phyloP scores from a whole-genome alignment of 2,888 invertebrate species.

The Muscina levida region DNA sequence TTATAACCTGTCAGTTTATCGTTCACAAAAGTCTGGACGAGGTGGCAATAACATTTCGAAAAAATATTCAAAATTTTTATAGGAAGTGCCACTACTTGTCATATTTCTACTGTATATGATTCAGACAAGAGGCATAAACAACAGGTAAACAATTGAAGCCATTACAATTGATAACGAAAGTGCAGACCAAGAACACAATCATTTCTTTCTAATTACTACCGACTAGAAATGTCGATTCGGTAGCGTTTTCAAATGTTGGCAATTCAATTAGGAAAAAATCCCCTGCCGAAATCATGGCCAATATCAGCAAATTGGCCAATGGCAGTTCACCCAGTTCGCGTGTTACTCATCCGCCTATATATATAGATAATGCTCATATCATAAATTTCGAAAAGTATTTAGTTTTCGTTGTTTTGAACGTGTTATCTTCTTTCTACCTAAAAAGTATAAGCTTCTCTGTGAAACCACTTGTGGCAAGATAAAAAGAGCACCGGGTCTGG shows the following conservation, averaged over 20 bases:
- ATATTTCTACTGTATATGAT: too few species aligned
- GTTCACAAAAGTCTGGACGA: too few species aligned
- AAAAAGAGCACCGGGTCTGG: slow-evolving; percentile 27
- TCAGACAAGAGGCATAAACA: too few species aligned
- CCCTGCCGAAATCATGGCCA: background rate
- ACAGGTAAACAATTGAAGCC: background rate
- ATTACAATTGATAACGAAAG: background rate
- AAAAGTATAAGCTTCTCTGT: slow-evolving; percentile 38
- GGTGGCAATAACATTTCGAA: too few species aligned
- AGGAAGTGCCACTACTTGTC: too few species aligned
- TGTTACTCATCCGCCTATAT: background rate
- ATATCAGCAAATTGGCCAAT: too few species aligned
- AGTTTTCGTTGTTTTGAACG: background rate
- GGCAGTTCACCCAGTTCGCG: background rate
- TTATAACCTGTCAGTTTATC: too few species aligned
- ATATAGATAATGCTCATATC: background rate
- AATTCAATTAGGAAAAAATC: slow-evolving; percentile 20
- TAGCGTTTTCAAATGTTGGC: background rate
- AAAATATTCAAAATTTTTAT: too few species aligned
- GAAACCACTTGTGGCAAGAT: slow-evolving; percentile 52
- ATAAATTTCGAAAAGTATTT: background rate
- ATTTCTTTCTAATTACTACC: too few species aligned
- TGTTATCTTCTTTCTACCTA: slow-evolving; percentile 14
- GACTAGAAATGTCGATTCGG: too few species aligned
- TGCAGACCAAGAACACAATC: too few species aligned